These are phyloP conservation scores for Denticeps clupeoides DNA, from an alignment of 2,797 vertebrate species.

Conservation along the genomic window DNA sequence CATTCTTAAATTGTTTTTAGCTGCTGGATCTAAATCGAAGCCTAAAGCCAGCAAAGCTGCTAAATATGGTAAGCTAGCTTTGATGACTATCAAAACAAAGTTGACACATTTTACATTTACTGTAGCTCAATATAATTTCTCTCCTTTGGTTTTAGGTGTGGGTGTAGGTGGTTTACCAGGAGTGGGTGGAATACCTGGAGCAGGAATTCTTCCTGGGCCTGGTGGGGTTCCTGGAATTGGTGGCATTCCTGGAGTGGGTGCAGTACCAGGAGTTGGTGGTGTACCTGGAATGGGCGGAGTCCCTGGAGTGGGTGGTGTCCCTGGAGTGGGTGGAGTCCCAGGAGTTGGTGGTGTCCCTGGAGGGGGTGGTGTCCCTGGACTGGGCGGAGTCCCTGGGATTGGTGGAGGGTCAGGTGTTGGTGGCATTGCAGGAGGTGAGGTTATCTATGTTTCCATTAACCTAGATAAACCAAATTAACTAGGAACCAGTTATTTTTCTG, in stretches of 20 bases:
- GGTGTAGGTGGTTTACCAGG: slow-evolving; percentile 30
- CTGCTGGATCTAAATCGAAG: slow-evolving; percentile 51
- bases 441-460: neutral
- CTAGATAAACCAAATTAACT: too few relatives aligned
- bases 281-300: slow-evolving; percentile 16
- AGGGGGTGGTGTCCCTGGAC: slow-evolving; percentile 7
- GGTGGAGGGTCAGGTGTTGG: slow-evolving; percentile 14
- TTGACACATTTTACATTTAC: too few relatives aligned
- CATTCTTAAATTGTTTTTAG: slow-evolving; percentile 27
- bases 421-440: slow-evolving; percentile 3
- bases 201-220: neutral
- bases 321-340: slow-evolving; percentile 22
- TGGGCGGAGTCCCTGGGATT: slow-evolving; percentile 5
- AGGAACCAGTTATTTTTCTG: too few relatives aligned
- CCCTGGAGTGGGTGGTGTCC: slow-evolving; percentile 34
- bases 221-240: neutral
- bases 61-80: slow-evolving; percentile 57
- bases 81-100: too few relatives aligned
- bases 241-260: slow-evolving; percentile 12
- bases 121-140: too few relatives aligned
- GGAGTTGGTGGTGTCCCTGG: slow-evolving; percentile 13
- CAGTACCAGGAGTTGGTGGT: neutral
- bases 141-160: slow-evolving; percentile 25
- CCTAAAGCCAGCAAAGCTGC: slow-evolving; percentile 50
- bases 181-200: neutral